Base-by-base conservation (phyloP, 2,888 invertebrate species). In the Biston betularia region DNA sequence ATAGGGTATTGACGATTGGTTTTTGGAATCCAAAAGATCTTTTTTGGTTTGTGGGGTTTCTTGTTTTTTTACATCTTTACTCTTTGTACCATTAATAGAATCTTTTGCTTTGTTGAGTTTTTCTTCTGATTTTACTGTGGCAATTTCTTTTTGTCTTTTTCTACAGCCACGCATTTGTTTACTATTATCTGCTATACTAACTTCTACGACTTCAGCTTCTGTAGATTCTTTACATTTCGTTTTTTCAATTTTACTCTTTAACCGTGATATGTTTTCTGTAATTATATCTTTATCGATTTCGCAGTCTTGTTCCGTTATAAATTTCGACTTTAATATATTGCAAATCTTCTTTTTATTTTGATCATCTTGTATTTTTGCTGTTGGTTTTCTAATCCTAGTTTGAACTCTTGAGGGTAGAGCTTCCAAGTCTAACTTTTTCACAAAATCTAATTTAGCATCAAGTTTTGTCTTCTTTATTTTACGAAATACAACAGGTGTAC, bases 381-480 rank as follows among this genome's bases (percentile, higher is more conserved):
- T 83, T n/a, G 89, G 90, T 80, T 90, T 92, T 59, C 90, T 80
- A 33, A 86, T 80, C 54, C 92, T 78, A 0, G 86, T 89, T 44
- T 88, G 83, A n/a, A 89, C 72, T 77, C 90, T 84, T 9, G 87
- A 79, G 0, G 92, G 92, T 46, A 91, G 68, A 1, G 80, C 65
- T 54, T 86, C 83, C 14, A 78, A 66, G 62, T 89, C 83, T 65
- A 89, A 86, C 63, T 78, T 86, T 69, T 85, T 86, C 3, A 78
- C 82, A n/a, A 91, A 81, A 75, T 90, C 83, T 34, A 82, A 62
- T 79, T 86, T 89, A 12, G 80, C 79, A 33, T 79, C 74, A 2
- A 71, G 61, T 65, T 83, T 84, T 0, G 66, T 35, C 71, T 72
- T 80, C 50, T 74, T 79, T 70, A 85, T 88, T 61, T 79, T 83